Percentiles rank a stretch among this genome's conserved stretches.
Conservation (phyloP, 1,140 invertebrate genomes). For the Dufourea novaeangliae region DNA sequence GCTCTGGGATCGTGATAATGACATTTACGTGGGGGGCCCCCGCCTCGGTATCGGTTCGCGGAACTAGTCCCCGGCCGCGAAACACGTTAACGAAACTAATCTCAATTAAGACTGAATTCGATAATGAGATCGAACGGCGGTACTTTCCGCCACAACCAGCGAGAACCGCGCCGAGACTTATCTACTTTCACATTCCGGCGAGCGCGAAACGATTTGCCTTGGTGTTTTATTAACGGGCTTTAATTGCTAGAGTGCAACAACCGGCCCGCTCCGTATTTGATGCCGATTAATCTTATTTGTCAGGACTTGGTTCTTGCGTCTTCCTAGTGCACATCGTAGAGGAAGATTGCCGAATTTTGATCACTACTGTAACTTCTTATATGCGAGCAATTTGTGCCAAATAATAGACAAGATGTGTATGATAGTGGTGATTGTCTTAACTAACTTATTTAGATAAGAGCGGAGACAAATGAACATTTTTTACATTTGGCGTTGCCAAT, state of each 20-base stretch:
- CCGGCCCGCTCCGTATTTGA: conserved; percentile 69
- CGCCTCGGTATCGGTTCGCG: conserved; percentile 46
- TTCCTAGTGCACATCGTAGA: conserved; percentile 44
- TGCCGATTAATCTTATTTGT: conserved; percentile 69
- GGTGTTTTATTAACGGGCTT: conserved; percentile 72
- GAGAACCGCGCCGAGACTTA: conserved; percentile 49
- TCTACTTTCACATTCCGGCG: conserved; percentile 75
- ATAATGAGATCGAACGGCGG: conserved; percentile 56
- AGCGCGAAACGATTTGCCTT: conserved; percentile 73
- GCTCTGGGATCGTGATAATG: conserved; percentile 67
- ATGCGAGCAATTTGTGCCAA: no score
- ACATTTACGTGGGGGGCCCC: conserved; percentile 57
- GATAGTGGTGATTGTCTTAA: no score
- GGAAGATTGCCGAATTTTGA: no score
- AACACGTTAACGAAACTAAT: conserved; percentile 64
- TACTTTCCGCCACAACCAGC: not conserved
- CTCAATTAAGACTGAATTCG: conserved; percentile 64
- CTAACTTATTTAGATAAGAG: no score
- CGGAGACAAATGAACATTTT: no score
- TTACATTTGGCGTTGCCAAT: no score
- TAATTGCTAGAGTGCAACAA: conserved; percentile 74
- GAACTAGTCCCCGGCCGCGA: conserved; percentile 41
- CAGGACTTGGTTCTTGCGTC: conserved; percentile 62
- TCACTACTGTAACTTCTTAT: no score
- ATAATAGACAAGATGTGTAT: no score